Evolutionary conservation across 1,140 invertebrate species (phyloP), one percentile per base, ranked within the genome.

Genomic region (Amyelois transitella): DNA sequence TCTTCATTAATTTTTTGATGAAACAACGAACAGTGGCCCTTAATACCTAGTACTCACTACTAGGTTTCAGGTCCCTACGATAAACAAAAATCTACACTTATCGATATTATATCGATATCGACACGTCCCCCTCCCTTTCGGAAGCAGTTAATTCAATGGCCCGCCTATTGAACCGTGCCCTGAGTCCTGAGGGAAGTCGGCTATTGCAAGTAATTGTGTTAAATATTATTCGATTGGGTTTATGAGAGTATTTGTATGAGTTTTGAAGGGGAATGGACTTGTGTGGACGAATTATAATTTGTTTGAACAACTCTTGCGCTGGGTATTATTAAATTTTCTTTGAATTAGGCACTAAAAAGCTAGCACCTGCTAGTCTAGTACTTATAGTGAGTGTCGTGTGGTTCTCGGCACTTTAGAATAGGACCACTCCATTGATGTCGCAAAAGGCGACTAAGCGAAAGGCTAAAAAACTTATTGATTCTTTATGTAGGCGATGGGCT

Each of bases 141-240:
- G 72, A 70, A 66, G 60, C 53, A 58, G 55, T 58, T 56, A 63
- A 72, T 76, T 69, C 66, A 64, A 52, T 44, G 48, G 45, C 44
- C 60, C 61, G 21, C 18, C 43, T 56, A 55, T 60, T 63, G 61
- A 63, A 61, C 55, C 55, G 53, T 18, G 43, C 20, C 17, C 43
- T 21, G 10, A 47, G 24, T 52, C 47, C 43, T 12, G 10, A 10
- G 45, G 18, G 20, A 48, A n/a, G 12, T 20, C 5, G 20, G 1
- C 45, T 1, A 21, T 48, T 48, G 45, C 7, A 1, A 19, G 45
- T 48, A 48, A 48, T 48, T 22, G 19, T 21, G 18, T 20, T 48
- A 21, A 21, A 48, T 48, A 38, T 38, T 38, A 38, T 38, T 38
- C 32, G 32, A 38, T 38, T 14, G 32, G 2, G 32, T 14, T 14